Evolutionary conservation across 2,797 vertebrate species (phyloP), one percentile per base, ranked within the genome.

Genomic region (Toxotes lorentzi): DNA sequence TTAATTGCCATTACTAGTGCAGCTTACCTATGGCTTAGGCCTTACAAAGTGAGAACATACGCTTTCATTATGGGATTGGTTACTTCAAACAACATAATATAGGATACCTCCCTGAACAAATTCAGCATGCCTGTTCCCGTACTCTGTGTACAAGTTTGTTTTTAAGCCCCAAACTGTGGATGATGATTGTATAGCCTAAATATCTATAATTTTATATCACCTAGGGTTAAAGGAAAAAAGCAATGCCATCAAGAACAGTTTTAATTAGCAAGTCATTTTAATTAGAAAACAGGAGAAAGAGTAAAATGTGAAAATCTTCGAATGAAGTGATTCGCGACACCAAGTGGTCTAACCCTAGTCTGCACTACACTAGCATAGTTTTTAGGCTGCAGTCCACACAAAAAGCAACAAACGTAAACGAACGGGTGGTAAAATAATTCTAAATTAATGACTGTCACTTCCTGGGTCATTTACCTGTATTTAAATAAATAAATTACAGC

Each of bases 21-120:
- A 34, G 41, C 0, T 53, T 3, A 21, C 47, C 47, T 27, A 23
- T 23, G 23, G 23, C 4, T 66, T 30, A 43, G 8, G 43, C 12
- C 2, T n/a, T 35, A 7, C 30, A 58, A 65, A 53, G 5, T 43
- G 35, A 62, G 43, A 51, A 9, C 17, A 34, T 6, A 11, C 48
- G 38, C 13, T 43, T 16, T 43, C 1, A 27, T 45, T 11, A 21
- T 24, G 1, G 1, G 21, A 67, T 13, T 32, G 13, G 23, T 34
- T 58, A 63, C 38, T 32, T 34, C 4, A 58, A 38, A 83, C 24
- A 69, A 32, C 48, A 62, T n/a, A 17, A 41, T 4, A 24, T 27
- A 68, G 17, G 23, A 12, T 21, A 19, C 45, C n/a, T 60, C 16
- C 58, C 12, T 70, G 56, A 61, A 61, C 59, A 68, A 63, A 79